These are phyloP conservation scores for Verasper variegatus DNA, from an alignment of 2,113 vertebrate species.

Conservation along the genomic window DNA sequence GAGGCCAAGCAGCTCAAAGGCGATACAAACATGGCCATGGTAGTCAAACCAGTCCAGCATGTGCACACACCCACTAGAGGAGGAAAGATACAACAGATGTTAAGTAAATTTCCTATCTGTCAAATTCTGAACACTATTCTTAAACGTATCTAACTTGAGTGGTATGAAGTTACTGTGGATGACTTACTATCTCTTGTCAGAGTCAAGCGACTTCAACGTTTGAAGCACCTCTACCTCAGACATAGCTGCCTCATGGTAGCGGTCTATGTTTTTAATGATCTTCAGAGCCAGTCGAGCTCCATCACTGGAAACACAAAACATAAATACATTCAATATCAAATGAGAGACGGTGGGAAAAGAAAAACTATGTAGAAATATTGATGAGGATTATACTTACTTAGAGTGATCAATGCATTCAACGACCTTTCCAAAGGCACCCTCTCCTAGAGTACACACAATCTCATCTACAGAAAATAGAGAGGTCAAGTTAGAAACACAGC, in stretches of 20 bases:
- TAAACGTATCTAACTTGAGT: background rate
- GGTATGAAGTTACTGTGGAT: background rate
- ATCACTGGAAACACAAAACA: slow-evolving; percentile 73
- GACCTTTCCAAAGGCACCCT: slow-evolving; percentile 99
- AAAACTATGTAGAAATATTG: background rate
- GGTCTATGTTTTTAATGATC: slow-evolving; percentile 98
- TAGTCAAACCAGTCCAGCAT: slow-evolving; percentile 98
- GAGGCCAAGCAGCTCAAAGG: slow-evolving; percentile 94
- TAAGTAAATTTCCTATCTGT: background rate
- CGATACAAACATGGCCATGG: slow-evolving; percentile 94
- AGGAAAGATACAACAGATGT: background rate
- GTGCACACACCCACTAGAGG: slow-evolving; percentile 89
- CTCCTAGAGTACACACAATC: slow-evolving; percentile 95
- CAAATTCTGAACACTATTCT: background rate
- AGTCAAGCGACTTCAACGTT: slow-evolving; percentile 90
- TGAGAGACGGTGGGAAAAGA: background rate
- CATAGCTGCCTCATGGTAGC: slow-evolving; percentile 94
- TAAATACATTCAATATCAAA: background rate
- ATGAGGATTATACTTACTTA: slow-evolving; percentile 76
- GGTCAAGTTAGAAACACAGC: slow-evolving; percentile 69
- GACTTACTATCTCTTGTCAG: slow-evolving; percentile 83
- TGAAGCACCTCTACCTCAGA: slow-evolving; percentile 96
- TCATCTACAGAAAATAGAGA: slow-evolving; percentile 92
- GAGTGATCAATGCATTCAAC: slow-evolving; percentile 94
- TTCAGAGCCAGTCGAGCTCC: slow-evolving; percentile 93